Base-by-base conservation (phyloP, 2,113 vertebrate species). In the Marcusenius ussheri region DNA sequence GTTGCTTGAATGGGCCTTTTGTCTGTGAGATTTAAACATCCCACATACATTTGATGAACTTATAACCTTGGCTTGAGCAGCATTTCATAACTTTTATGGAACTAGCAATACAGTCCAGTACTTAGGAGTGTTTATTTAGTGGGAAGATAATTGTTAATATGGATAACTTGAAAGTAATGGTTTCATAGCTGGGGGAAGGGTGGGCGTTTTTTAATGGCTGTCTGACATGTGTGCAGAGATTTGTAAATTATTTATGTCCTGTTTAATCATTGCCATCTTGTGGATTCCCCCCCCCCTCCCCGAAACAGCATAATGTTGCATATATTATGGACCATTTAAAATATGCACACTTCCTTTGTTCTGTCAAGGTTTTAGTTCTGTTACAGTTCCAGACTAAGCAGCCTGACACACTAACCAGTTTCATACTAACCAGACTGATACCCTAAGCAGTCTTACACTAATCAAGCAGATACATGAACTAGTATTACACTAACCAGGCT, bases 201-300 rank as follows among this genome's bases (percentile, higher is more conserved):
- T 49, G 83, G 83, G 47, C 1, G 47, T 27, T 21, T 86, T 31
- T 49, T 86, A 49, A 49, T 80, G 74, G 74, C 83, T 31, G 47
- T 50, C 83, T 86, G 83, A 47, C 83, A 46, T 86, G 24, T 50
- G 83, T 49, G 45, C 83, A 86, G 47, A 86, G 47, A 86, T 86
- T 27, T 86, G 83, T 47, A 50, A 86, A 50, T 49, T 80, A 96
- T 95, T 93, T 93, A 93, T 95, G 94, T 93, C 92, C 94, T 93
- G 92, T 95, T 96, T 96, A 96, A 96, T 95, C 93, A 93, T 94
- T 94, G 94, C 94, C 92, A 94, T 94, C 94, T 96, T 95, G 96
- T 95, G 96, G 96, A 96, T 96, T 0, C 13, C 51, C 51, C 3
- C 15, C 15, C 15, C 10, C 95, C 93, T 94, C 96, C 95, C 95